Evolutionary conservation across 2,888 invertebrate species (phyloP), one percentile per base, ranked within the genome.

Genomic region (Dolichomitus sp.): DNA sequence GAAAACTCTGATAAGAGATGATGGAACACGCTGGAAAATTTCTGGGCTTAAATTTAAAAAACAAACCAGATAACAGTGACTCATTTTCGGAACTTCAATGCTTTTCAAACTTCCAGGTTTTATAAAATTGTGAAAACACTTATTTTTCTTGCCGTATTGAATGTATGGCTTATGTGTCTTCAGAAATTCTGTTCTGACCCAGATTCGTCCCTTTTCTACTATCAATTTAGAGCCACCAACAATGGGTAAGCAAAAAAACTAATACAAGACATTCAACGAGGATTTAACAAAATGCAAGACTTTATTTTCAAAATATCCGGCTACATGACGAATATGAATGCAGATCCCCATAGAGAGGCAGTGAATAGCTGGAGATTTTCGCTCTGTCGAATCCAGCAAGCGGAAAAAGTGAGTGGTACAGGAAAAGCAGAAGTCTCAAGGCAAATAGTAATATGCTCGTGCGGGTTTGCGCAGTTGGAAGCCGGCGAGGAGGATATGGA

Each of bases 401-500:
- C 27, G 61, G 40, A n/a, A 11, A 23, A 65, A 59, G 79, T 42
- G 84, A 83, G 84, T 83, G 78, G 73, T 65, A 65, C 76, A 80
- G 80, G 27, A 42, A 42, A 14, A 54, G 76, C 74, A 86, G 75
- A 84, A 84, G 57, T 77, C 80, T 82, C 78, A 81, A 74, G 72
- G 87, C 84, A 89, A 89, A 89, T 83, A 87, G 83, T 86, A 88
- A 86, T 88, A 88, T 85, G 83, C 27, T 61, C 66, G 65, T 11
- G 65, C 11, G 59, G 19, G 54, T 79, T 50, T 66, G 57, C 65
- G 54, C 57, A 48, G 52, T 23, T 50, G 45, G 52, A 66, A 66
- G 61, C 65, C 69, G 50, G 50, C 37, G 33, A 79, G 45, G 69
- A 48, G 27, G n/a, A 73, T 17, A 61, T 12, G 66, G 65, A 40